Conservation (phyloP, 2,888 invertebrate genomes). For the Eurytoma adleriae region DNA sequence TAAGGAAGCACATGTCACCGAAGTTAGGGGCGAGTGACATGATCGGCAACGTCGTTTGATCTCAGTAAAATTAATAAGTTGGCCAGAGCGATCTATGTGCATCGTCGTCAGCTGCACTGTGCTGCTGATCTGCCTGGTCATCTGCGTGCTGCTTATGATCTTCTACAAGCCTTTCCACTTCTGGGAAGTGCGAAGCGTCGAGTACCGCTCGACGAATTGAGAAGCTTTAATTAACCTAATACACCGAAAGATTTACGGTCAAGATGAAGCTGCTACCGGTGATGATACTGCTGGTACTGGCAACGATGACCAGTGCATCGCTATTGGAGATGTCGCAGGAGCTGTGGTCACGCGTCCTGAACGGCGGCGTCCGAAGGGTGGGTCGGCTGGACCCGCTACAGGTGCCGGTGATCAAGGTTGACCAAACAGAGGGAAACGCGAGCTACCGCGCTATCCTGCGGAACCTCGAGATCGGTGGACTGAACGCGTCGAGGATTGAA, state of each 20-base stretch:
- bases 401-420: constrained; percentile 73
- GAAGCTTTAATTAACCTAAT: not conserved
- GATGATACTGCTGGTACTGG: constrained; percentile 30
- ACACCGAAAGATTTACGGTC: not conserved
- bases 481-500: constrained; percentile 70
- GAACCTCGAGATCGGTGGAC: constrained; percentile 68
- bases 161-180: constrained; percentile 62
- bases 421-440: constrained; percentile 76
- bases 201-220: constrained; percentile 33
- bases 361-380: constrained; percentile 67
- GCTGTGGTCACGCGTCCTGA: constrained; percentile 69
- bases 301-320: constrained; percentile 54
- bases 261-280: constrained; percentile 28
- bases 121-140: constrained; percentile 32
- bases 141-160: constrained; percentile 38
- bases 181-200: constrained; percentile 61
- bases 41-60: not conserved
- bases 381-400: constrained; percentile 69
- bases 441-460: constrained; percentile 70
- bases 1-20: no score
- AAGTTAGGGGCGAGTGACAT: no score
- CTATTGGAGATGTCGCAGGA: constrained; percentile 70
- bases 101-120: constrained; percentile 41
- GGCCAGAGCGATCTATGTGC: constrained; percentile 36
- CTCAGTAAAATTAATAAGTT: constrained; percentile 29